Evolutionary conservation across 2,113 vertebrate genomes (phyloP).

Genomic region (Carassius auratus): DNA sequence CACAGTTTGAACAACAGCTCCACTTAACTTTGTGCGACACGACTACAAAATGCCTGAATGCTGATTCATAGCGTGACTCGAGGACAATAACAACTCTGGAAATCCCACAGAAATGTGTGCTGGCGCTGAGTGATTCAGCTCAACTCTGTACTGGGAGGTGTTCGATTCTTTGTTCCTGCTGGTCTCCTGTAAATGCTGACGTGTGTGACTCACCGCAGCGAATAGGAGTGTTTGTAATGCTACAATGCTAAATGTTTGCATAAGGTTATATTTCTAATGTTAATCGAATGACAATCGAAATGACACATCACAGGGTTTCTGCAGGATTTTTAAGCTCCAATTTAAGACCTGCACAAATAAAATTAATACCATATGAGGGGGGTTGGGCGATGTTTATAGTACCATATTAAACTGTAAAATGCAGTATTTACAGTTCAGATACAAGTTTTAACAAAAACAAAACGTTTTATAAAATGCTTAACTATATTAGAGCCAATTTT

Average conservation of each 20-base stretch:
- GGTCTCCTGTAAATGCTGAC: not conserved
- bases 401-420: too few species aligned
- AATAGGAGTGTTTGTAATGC: not conserved
- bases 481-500: too few species aligned
- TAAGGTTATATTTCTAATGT: too few species aligned
- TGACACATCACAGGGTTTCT: not conserved
- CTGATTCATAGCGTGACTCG: not conserved
- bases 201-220: not conserved
- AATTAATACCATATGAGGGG: too few species aligned
- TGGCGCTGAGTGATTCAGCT: not conserved
- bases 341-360: too few species aligned
- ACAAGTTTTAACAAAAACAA: too few species aligned
- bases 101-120: not conserved
- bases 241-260: not conserved
- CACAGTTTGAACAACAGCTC: not conserved
- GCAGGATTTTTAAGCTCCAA: too few species aligned
- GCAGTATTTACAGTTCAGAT: too few species aligned
- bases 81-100: not conserved
- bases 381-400: too few species aligned
- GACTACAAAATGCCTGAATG: constrained; percentile 9
- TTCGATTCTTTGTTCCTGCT: not conserved
- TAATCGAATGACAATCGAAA: not conserved
- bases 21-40: not conserved
- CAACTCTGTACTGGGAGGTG: not conserved
- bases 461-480: too few species aligned